These are phyloP conservation scores for Osmerus eperlanus DNA, from an alignment of 2,113 vertebrate species.

Conservation along the genomic window DNA sequence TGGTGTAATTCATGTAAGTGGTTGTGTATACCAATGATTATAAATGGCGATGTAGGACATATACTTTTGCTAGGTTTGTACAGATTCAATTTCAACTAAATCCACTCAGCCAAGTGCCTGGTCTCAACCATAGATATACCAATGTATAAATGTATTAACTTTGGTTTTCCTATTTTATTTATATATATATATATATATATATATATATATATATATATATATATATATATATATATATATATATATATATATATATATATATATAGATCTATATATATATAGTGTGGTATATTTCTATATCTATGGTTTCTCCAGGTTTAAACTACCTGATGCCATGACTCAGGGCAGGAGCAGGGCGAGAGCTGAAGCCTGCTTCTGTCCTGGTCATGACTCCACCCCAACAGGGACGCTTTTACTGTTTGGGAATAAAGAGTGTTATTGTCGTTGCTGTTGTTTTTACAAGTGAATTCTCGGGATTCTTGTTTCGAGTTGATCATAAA, in stretches of 20 bases:
- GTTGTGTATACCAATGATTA: conserved; percentile 34
- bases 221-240: neutral
- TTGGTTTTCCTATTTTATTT: neutral
- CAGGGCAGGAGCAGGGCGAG: conserved; percentile 50
- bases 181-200: neutral
- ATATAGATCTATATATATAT: neutral
- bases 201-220: neutral
- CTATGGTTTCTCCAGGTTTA: conserved; percentile 67
- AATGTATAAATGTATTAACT: conserved; percentile 21
- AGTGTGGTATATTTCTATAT: conserved; percentile 40
- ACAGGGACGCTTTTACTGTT: neutral
- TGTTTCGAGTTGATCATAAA: conserved; percentile 47
- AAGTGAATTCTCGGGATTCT: no score
- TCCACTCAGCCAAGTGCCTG: conserved; percentile 67
- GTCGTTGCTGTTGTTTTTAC: neutral
- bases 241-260: neutral
- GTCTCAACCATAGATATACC: conserved; percentile 73
- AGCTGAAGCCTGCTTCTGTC: no score
- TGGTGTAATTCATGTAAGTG: conserved; percentile 38
- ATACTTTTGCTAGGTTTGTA: conserved; percentile 61
- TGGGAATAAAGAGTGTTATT: neutral
- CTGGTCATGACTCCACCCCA: no score
- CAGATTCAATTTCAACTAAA: conserved; percentile 44
- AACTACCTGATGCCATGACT: conserved; percentile 63
- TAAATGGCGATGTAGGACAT: conserved; percentile 27